Evolutionary conservation across 2,797 vertebrate species (phyloP).

Genomic region (Aphelocoma californica): DNA sequence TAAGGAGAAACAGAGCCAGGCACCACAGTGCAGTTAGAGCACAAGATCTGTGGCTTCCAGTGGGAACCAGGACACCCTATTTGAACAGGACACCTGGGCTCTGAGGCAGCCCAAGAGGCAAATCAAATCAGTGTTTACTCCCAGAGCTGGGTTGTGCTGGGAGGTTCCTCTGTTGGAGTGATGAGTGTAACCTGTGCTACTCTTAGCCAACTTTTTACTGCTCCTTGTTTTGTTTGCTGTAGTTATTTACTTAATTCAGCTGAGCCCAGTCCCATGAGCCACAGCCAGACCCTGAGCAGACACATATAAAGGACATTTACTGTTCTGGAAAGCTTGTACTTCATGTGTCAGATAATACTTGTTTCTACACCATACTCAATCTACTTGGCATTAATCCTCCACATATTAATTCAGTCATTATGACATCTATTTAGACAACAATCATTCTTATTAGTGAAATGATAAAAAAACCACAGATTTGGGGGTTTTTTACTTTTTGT

Average conservation of each 20-base stretch:
- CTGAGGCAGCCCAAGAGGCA: accelerated
- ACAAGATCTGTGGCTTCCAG: not conserved
- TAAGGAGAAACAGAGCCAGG: not conserved
- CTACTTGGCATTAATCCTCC: not conserved
- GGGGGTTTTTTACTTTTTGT: not conserved
- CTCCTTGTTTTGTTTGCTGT: not conserved
- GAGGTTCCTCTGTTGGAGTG: not conserved
- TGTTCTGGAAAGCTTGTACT: not conserved
- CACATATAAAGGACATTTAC: not conserved
- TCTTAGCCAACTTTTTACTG: not conserved
- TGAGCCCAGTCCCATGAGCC: not conserved
- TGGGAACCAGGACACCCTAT: accelerated
- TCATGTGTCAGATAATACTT: not conserved
- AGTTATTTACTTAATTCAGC: not conserved
- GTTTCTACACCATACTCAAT: not conserved
- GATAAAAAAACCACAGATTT: not conserved
- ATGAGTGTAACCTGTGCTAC: too few relatives aligned
- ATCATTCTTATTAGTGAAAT: not conserved
- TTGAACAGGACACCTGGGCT: not conserved
- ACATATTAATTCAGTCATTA: not conserved
- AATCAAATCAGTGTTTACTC: not conserved
- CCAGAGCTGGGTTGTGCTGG: not conserved
- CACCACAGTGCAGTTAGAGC: not conserved
- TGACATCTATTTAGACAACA: not conserved
- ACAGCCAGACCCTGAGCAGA: not conserved